Evolutionary conservation across 2,113 vertebrate species (phyloP).

Genomic region (Perca schrenkii): DNA sequence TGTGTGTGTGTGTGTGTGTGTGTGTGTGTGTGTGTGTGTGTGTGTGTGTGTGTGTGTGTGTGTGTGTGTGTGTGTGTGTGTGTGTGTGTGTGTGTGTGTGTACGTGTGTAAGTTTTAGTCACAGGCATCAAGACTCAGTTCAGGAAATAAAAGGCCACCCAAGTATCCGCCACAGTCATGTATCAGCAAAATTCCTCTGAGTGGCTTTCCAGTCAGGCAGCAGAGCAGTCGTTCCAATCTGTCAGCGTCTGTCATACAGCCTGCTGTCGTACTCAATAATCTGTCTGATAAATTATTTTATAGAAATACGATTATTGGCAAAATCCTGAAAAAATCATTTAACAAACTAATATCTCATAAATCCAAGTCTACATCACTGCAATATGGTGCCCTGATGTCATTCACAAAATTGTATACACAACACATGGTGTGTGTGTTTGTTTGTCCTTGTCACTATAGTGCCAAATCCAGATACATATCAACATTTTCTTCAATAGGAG

Average conservation of each 20-base stretch:
- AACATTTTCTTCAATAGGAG: neutral
- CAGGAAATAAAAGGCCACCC: slow-evolving; percentile 75
- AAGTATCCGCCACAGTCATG: slow-evolving; percentile 53
- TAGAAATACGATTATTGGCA: slow-evolving; percentile 1
- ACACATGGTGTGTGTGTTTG: neutral
- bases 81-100: slow-evolving; percentile 24
- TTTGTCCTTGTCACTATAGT: neutral
- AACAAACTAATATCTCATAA: slow-evolving; percentile 1
- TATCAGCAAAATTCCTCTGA: slow-evolving; percentile 61
- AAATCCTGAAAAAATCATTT: slow-evolving; percentile 11
- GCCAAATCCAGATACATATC: neutral
- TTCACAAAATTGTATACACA: neutral
- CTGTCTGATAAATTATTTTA: slow-evolving; percentile 9
- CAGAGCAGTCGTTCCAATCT: slow-evolving; percentile 44
- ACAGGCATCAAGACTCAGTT: slow-evolving; percentile 54
- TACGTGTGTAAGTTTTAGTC: slow-evolving; percentile 55
- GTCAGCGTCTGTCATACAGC: slow-evolving; percentile 40
- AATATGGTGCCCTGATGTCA: neutral
- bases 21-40: slow-evolving; percentile 23
- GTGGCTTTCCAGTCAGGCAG: slow-evolving; percentile 51
- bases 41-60: slow-evolving; percentile 28
- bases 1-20: slow-evolving; percentile 21
- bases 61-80: slow-evolving; percentile 31
- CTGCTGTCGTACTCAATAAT: slow-evolving; percentile 21
- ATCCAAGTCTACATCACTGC: neutral